Evolutionary conservation across 1,140 invertebrate species (phyloP), one percentile per base, ranked within the genome.

Genomic region (Euura lappo): DNA sequence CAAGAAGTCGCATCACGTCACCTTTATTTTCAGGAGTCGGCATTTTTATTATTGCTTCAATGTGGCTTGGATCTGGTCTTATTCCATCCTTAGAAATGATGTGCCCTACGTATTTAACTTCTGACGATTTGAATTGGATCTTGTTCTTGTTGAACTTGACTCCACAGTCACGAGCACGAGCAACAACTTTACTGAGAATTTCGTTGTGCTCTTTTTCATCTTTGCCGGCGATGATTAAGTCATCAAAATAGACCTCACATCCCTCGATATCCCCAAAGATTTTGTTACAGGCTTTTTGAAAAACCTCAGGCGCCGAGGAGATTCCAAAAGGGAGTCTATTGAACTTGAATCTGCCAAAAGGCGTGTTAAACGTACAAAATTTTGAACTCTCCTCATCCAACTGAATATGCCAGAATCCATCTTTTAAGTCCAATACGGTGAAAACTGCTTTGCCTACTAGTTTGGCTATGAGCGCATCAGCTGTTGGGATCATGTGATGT

Each of bases 281-380:
- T 71, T 78, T 51, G 47, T 51, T 5, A 11, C 47, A 51, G 6
- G 47, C 47, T 69, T 71, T 68, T 64, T 85, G 81, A 77, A 88
- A 88, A 43, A 85, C 77, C 76, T 88, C 86, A 42, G 83, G 79
- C 6, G 85, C 83, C 60, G 70, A 76, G 51, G 74, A 81, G 8
- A 88, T 71, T 0, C 86, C 85, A 84, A 78, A 88, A 42, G 84
- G 85, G 64, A 85, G 46, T 46, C 84, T 71, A 44, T 64, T 68
- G 77, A 81, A 86, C 60, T 76, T 69, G 60, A 81, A 77, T 69
- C 74, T 64, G 1, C 74, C 78, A 71, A 80, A 77, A 11, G 74
- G 75, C 11, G 74, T 78, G 65, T 72, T 74, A 65, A 79, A 79
- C 4, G 75, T 78, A 2, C 73, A 76, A 8, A 78, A 68, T 8